Evolutionary conservation across 2,888 invertebrate species (phyloP), one percentile per base, ranked within the genome.

Genomic region (Drosophila siamana): DNA sequence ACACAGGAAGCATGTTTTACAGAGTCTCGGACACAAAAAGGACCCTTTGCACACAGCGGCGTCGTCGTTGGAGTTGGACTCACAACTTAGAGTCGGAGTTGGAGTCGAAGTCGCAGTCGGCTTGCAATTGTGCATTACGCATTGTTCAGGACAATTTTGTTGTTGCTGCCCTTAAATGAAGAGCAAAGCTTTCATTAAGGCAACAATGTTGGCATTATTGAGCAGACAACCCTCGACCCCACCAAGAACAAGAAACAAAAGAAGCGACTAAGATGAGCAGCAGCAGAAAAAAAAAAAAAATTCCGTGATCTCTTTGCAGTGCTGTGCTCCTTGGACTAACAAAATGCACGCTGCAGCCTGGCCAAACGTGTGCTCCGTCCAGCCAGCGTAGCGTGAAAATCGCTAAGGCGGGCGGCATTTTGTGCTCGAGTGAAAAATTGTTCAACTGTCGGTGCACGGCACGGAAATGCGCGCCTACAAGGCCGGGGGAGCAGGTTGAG

Each of bases 141-240:
- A 71, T 73, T 74, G 69, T 78, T 73, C 68, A 78, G 74, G 78
- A 68, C 64, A 41, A 19, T 15, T 57, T 26, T 63, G 70, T 7
- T 59, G 69, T 56, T 2, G 69, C 48, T 61, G 57, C 38, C 71
- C 71, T 84, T 90, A 89, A 90, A 86, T 88, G 89, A 87, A 86
- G 90, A 90, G 91, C 86, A 90, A 89, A 88, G 88, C 91, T 89
- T 91, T 90, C 91, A 89, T 91, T 90, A 90, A 81, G 83, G 83
- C 78, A 87, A 90, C 91, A 90, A 91, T 88, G 90, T 90, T 89
- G 76, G 89, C 90, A 90, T 90, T 90, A 90, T 90, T 90, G 86
- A 83, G 82, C 81, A 87, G 74, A 85, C 67, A 71, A 69, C 79
- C 69, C 69, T 52, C 69, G 62, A 63, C 56, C 69, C 61, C 46